These are phyloP conservation scores for Xenopus laevis DNA, from an alignment of 2,113 vertebrate genomes.

Conservation along the genomic window DNA sequence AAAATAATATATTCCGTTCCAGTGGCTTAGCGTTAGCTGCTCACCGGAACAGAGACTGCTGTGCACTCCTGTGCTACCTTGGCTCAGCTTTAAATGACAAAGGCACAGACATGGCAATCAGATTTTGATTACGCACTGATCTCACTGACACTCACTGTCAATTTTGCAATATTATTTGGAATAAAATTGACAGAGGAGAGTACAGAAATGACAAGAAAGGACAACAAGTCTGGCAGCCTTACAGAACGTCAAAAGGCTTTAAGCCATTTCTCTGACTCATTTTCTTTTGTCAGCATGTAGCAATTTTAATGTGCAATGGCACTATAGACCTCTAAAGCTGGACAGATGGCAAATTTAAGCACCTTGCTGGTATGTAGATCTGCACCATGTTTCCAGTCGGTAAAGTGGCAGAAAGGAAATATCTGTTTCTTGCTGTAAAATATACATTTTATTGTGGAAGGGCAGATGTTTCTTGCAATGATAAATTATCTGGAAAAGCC, in stretches of 20 bases:
- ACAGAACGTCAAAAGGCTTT: conserved; percentile 24
- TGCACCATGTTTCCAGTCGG: background rate
- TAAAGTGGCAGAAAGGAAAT: conserved; percentile 10
- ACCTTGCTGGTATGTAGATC: background rate
- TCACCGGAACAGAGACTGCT: conserved; percentile 12
- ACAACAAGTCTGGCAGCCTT: conserved; percentile 14
- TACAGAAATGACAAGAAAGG: conserved; percentile 27
- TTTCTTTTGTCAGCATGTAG: conserved; percentile 19
- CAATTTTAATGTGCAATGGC: conserved; percentile 19
- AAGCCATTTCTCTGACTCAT: conserved; percentile 14
- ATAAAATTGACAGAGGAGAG: conserved; percentile 26
- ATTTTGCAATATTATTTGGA: conserved; percentile 25
- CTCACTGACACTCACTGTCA: conserved; percentile 33
- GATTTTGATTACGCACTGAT: conserved; percentile 32
- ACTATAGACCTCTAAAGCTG: background rate
- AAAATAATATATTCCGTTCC: conserved; percentile 14
- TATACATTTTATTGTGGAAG: background rate
- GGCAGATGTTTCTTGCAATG: background rate
- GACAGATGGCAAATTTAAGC: conserved; percentile 3
- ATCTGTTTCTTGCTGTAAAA: background rate
- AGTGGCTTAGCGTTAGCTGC: conserved; percentile 11
- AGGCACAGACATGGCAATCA: conserved; percentile 22
- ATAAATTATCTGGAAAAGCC: background rate
- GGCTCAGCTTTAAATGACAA: conserved; percentile 16
- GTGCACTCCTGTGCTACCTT: conserved; percentile 5